Conservation (phyloP, 2,888 invertebrate genomes). For the Tenthredo distinguenda region DNA sequence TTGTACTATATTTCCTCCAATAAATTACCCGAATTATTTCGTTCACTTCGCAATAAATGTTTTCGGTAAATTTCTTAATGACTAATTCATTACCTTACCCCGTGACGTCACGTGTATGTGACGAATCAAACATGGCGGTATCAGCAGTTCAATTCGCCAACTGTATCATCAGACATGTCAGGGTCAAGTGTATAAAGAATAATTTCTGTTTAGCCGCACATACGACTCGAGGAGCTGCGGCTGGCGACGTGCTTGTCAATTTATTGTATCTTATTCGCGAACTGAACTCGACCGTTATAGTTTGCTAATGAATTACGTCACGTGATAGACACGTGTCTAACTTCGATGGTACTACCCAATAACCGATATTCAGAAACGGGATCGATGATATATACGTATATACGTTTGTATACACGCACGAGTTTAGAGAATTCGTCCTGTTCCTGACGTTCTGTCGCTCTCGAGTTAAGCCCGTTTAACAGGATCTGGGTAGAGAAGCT, state of each 20-base stretch:
- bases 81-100: not conserved
- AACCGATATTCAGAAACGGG: not conserved
- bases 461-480: slow-evolving; percentile 44
- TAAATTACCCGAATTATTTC: not conserved
- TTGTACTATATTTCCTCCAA: not conserved
- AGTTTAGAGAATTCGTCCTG: slow-evolving; percentile 22
- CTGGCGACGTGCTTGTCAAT: slow-evolving; percentile 19
- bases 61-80: not conserved
- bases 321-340: slow-evolving; percentile 13
- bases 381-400: not conserved
- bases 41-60: not conserved
- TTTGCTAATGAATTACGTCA: slow-evolving; percentile 25
- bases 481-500: slow-evolving; percentile 36
- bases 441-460: not conserved
- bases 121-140: not conserved
- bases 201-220: not conserved
- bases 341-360: not conserved
- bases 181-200: slow-evolving; percentile 17
- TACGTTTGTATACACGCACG: not conserved
- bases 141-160: not conserved
- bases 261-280: not conserved
- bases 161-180: not conserved
- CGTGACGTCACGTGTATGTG: not conserved
- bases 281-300: slow-evolving; percentile 17
- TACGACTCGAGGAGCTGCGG: not conserved